Evolutionary conservation across 2,888 invertebrate genomes (phyloP).

Genomic region (Melanophora roralis): DNA sequence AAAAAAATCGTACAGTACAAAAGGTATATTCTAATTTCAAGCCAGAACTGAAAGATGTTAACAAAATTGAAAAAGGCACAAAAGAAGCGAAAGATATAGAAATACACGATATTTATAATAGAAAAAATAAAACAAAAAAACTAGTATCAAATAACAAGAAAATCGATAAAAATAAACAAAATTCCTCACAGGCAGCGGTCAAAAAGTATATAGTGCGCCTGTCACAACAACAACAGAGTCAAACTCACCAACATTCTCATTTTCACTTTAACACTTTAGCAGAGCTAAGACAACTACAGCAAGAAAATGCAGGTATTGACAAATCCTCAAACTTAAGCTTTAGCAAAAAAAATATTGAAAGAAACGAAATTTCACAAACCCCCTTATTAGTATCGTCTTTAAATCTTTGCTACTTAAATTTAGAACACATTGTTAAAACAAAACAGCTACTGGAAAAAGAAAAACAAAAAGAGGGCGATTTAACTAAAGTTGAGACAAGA

Average conservation of each 20-base stretch:
- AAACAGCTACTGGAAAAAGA: conserved; percentile 48
- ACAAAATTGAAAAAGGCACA: conserved; percentile 4
- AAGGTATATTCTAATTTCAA: conserved; percentile 3
- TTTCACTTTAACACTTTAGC: conserved; percentile 1
- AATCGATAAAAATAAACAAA: conserved; percentile 25
- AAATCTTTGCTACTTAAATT: conserved; percentile 52
- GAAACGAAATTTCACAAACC: neutral
- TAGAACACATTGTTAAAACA: conserved; percentile 62
- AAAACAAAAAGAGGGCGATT: neutral
- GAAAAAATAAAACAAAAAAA: neutral
- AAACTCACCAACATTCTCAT: conserved; percentile 9
- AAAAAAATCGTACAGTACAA: conserved; percentile 20
- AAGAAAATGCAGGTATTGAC: conserved; percentile 22
- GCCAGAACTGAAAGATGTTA: conserved; percentile 21
- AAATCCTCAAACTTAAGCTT: conserved; percentile 30
- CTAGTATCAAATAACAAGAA: conserved; percentile 54
- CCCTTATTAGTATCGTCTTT: conserved; percentile 39
- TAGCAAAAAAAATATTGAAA: conserved; percentile 6
- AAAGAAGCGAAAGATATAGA: conserved; percentile 3
- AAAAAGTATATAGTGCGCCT: conserved; percentile 63
- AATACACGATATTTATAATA: conserved; percentile 18
- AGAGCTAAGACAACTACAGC: conserved; percentile 21
- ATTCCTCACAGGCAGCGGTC: conserved; percentile 63
- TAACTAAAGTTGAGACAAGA: neutral
- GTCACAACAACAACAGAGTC: conserved; percentile 49